Evolutionary conservation across 2,888 invertebrate species (phyloP).

Genomic region (Lomographa bimaculata): DNA sequence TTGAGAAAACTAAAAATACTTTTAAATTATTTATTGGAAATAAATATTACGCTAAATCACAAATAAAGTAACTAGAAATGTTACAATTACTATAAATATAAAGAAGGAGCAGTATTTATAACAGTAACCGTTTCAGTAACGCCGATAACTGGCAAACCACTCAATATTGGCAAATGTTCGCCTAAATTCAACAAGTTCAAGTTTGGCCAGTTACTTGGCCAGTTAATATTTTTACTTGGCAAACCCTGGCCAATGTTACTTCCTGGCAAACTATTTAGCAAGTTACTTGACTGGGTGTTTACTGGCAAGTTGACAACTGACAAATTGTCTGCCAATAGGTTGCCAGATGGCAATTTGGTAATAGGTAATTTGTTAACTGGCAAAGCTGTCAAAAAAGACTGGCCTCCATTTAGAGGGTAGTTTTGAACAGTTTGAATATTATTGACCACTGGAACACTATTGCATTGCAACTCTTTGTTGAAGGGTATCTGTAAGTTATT

Average conservation of each 20-base stretch:
- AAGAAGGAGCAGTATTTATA: constrained; percentile 32
- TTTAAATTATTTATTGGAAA: constrained; percentile 3
- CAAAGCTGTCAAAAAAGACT: background rate
- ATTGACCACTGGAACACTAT: background rate
- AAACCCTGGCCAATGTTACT: background rate
- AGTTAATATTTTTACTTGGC: background rate
- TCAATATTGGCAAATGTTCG: constrained; percentile 44
- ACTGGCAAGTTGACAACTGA: constrained; percentile 1
- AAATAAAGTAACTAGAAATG: background rate
- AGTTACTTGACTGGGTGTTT: background rate
- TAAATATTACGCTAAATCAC: constrained; percentile 4
- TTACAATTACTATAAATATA: constrained; percentile 5
- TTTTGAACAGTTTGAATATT: constrained; percentile 1
- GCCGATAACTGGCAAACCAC: constrained; percentile 49
- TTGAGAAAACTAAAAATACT: too few species aligned
- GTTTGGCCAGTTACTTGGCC: constrained; percentile 2
- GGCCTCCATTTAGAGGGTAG: background rate
- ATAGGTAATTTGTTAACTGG: background rate
- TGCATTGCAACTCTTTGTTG: constrained; percentile 1
- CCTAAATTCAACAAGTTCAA: constrained; percentile 34
- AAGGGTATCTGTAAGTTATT: background rate
- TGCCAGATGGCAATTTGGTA: too few species aligned
- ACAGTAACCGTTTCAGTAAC: constrained; percentile 47
- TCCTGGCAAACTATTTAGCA: background rate
- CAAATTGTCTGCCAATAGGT: background rate